A percentile compares a stretch with the other conserved stretches of the same genome.
phyloP scores from a whole-genome alignment of 2,888 invertebrate genomes.

The Lucinisca nassula region DNA sequence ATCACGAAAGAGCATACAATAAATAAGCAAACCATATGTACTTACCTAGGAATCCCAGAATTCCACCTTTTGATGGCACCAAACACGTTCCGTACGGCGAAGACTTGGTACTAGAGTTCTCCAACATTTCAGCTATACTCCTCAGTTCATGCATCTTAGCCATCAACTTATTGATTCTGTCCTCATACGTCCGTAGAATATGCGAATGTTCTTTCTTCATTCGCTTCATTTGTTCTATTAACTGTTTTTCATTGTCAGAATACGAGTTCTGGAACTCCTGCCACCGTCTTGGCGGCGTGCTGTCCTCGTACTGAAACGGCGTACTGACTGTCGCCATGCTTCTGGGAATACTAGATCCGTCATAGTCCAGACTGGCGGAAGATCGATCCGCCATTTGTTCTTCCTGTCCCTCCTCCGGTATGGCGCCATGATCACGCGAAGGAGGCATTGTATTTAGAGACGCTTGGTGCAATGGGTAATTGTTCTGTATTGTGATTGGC shows the following conservation, averaged over 20 bases:
- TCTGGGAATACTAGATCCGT: slow-evolving; percentile 67
- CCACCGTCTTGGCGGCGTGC: slow-evolving; percentile 67
- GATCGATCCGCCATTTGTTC: slow-evolving; percentile 69
- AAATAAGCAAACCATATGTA: too few species aligned
- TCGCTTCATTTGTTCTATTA: slow-evolving; percentile 85
- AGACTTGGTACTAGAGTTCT: slow-evolving; percentile 84
- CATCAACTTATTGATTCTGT: slow-evolving; percentile 85
- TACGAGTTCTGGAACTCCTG: slow-evolving; percentile 79
- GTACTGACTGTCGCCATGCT: background rate
- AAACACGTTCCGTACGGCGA: slow-evolving; percentile 78
- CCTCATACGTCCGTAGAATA: slow-evolving; percentile 84
- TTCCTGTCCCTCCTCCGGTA: slow-evolving; percentile 74
- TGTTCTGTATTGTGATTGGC: background rate
- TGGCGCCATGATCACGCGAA: slow-evolving; percentile 74
- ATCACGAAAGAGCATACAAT: too few species aligned
- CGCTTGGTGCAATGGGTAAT: background rate
- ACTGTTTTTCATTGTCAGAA: slow-evolving; percentile 87
- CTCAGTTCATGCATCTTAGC: slow-evolving; percentile 84
- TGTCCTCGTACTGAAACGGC: slow-evolving; percentile 6
- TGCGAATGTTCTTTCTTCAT: slow-evolving; percentile 86
- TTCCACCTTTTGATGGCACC: slow-evolving; percentile 75
- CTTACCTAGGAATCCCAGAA: slow-evolving; percentile 79
- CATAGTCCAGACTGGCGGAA: slow-evolving; percentile 65
- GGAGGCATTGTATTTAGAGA: slow-evolving; percentile 56
- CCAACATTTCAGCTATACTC: slow-evolving; percentile 85